phyloP scores from a whole-genome alignment of 2,797 vertebrate species.

The Glyptemys insculpta region DNA sequence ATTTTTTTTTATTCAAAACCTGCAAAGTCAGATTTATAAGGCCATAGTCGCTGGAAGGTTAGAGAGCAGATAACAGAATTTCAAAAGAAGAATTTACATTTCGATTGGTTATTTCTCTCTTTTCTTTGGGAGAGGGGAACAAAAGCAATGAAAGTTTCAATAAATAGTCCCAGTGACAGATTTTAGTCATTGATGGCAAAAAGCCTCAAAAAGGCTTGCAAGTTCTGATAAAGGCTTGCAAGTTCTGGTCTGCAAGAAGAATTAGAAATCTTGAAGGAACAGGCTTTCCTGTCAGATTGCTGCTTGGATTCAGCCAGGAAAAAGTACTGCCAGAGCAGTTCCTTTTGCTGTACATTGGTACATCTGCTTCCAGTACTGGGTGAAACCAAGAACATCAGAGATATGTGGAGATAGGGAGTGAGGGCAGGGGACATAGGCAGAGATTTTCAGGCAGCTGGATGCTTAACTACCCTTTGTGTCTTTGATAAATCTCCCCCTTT shows the following conservation, averaged over 20 bases:
- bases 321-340: neutral
- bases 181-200: neutral
- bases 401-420: rapidly evolving
- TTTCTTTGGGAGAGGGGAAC: neutral
- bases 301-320: neutral
- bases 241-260: neutral
- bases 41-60: too few relatives aligned
- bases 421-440: neutral
- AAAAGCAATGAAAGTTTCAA: neutral
- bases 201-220: neutral
- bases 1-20: neutral
- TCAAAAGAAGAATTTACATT: neutral
- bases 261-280: neutral
- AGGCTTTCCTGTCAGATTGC: neutral
- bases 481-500: neutral
- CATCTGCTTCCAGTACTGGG: neutral
- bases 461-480: neutral
- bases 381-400: neutral
- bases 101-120: neutral
- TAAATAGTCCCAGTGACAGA: neutral
- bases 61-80: neutral
- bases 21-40: neutral
- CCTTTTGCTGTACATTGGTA: neutral
- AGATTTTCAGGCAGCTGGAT: neutral
- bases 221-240: neutral